Evolutionary conservation across 2,797 vertebrate species (phyloP).

Genomic region (Tokudaia tokunoshimensis): DNA sequence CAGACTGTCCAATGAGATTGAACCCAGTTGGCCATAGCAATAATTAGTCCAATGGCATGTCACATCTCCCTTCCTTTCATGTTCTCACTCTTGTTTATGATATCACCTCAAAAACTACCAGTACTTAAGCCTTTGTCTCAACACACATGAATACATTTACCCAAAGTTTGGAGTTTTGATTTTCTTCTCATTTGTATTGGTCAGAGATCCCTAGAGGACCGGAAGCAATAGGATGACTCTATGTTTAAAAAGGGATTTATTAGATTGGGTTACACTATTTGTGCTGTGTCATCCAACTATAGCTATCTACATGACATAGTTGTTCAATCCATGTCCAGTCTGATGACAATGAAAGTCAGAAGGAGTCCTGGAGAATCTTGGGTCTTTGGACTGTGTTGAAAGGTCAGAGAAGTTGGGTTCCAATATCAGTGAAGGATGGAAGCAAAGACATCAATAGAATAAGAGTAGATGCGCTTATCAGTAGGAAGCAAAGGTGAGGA

Average conservation of each 20-base stretch:
- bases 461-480: not conserved
- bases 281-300: not conserved
- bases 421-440: not conserved
- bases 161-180: not conserved
- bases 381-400: not conserved
- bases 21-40: not conserved
- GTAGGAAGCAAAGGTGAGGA: not conserved
- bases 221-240: not conserved
- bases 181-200: not conserved
- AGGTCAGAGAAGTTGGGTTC: not conserved
- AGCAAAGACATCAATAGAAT: not conserved
- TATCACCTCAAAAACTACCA: not conserved
- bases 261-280: not conserved
- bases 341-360: not conserved
- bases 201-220: not conserved
- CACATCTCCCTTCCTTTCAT: not conserved
- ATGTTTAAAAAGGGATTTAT: not conserved
- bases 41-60: not conserved
- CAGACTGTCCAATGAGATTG: not conserved
- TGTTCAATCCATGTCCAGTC: not conserved
- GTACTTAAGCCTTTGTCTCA: not conserved
- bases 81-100: not conserved
- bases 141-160: not conserved
- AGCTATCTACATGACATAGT: not conserved
- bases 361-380: not conserved